Conservation (phyloP, 2,888 invertebrate genomes). For the Cremastinae sp. region DNA sequence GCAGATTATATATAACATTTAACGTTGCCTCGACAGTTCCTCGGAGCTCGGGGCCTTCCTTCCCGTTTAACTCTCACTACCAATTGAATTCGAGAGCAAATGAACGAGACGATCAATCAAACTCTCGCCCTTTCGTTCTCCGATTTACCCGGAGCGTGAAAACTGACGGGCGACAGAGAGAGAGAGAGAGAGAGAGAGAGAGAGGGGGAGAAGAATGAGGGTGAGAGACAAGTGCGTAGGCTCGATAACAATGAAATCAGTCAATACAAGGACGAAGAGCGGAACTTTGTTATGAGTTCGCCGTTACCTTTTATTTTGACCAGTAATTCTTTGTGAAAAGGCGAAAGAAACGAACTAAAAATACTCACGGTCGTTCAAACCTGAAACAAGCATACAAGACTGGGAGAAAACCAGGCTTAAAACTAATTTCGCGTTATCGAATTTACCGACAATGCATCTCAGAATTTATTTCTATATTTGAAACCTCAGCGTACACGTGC, state of each 20-base stretch:
- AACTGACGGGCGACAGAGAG: too few relatives aligned
- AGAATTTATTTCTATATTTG: too few relatives aligned
- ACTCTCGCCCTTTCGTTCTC: conserved; percentile 35
- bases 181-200: background rate
- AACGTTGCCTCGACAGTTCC: background rate
- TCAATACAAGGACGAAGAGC: background rate
- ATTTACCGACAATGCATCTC: too few relatives aligned
- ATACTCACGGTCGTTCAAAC: too few relatives aligned
- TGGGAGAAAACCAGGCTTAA: too few relatives aligned
- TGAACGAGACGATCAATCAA: conserved; percentile 44
- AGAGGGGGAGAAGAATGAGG: background rate
- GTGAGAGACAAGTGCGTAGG: background rate
- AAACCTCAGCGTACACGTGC: too few relatives aligned
- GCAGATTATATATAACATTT: conserved; percentile 41
- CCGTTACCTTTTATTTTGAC: background rate
- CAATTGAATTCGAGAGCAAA: conserved; percentile 8
- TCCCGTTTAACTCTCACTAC: background rate
- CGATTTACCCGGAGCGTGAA: too few relatives aligned
- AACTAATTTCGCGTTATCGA: too few relatives aligned
- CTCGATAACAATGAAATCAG: background rate
- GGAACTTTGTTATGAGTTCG: background rate
- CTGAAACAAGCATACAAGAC: too few relatives aligned
- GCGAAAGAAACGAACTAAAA: too few relatives aligned
- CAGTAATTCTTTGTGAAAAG: too few relatives aligned
- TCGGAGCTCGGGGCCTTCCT: conserved; percentile 12